phyloP scores from a whole-genome alignment of 1,140 invertebrate species.

The Delia radicum region DNA sequence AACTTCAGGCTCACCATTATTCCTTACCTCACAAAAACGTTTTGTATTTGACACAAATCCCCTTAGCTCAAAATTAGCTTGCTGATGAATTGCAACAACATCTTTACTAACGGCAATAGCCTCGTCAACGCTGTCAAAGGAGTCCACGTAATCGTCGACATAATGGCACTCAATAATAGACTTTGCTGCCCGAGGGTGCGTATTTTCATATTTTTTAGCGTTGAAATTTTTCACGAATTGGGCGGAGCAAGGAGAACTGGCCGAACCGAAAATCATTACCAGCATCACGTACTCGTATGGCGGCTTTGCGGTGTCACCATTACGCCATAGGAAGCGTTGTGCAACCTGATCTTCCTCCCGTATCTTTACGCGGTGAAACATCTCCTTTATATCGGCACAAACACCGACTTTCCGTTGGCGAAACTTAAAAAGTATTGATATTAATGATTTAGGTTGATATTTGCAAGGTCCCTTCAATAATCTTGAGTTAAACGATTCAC shows the following conservation, averaged over 20 bases:
- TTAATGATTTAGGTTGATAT: conserved; percentile 4
- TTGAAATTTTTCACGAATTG: conserved; percentile 1
- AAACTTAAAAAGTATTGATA: conserved; percentile 36
- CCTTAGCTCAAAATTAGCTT: background rate
- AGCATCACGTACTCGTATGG: background rate
- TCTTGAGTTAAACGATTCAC: conserved; percentile 26
- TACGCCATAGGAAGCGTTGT: conserved; percentile 30
- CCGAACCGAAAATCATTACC: conserved; percentile 6
- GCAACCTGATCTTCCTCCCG: conserved; percentile 29
- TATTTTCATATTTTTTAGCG: background rate
- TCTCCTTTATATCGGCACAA: conserved; percentile 39
- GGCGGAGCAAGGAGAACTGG: background rate
- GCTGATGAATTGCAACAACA: background rate
- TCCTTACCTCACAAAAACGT: no score
- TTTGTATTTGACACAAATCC: background rate
- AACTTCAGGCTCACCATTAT: no score
- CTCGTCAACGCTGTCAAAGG: background rate
- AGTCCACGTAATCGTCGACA: background rate
- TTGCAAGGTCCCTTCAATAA: background rate
- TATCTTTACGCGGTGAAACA: conserved; percentile 40
- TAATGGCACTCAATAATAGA: background rate
- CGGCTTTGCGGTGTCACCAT: background rate
- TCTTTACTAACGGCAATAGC: background rate
- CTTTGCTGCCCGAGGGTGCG: background rate
- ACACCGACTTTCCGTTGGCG: conserved; percentile 36